Percentiles rank a stretch among this genome's conserved stretches.
Conservation (phyloP, 2,888 invertebrate genomes). For the Thumatha senex region DNA sequence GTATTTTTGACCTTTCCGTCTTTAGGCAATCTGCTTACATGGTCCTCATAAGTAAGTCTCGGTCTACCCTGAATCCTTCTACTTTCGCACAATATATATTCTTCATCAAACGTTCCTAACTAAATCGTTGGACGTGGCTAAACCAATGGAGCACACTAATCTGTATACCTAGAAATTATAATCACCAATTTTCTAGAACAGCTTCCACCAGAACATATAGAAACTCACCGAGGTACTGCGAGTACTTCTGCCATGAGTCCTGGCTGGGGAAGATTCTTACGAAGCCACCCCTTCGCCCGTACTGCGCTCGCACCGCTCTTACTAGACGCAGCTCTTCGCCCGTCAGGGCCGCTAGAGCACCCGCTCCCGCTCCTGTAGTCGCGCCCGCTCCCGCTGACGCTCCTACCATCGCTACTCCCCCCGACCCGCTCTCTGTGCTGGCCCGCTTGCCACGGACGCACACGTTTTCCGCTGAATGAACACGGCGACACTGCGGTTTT, state of each 20-base stretch:
- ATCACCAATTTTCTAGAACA: too few relatives aligned
- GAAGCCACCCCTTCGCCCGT: constrained; percentile 93
- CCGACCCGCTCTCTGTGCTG: constrained; percentile 16
- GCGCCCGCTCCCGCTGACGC: constrained; percentile 60
- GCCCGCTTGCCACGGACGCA: constrained; percentile 58
- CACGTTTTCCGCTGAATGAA: constrained; percentile 89
- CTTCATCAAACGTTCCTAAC: too few relatives aligned
- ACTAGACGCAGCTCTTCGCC: constrained; percentile 91
- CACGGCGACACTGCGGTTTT: constrained; percentile 84
- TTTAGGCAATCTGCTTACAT: too few relatives aligned
- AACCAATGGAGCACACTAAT: too few relatives aligned
- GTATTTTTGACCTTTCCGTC: too few relatives aligned
- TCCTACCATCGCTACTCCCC: constrained; percentile 45
- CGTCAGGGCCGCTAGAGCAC: constrained; percentile 72
- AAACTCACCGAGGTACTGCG: constrained; percentile 87
- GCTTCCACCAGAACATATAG: too few relatives aligned
- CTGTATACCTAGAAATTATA: too few relatives aligned
- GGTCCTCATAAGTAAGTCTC: too few relatives aligned
- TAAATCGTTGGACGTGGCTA: too few relatives aligned
- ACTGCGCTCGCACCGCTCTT: constrained; percentile 89
- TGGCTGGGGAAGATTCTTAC: constrained; percentile 95
- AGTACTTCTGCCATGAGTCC: constrained; percentile 93
- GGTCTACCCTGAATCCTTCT: too few relatives aligned
- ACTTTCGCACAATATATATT: too few relatives aligned
- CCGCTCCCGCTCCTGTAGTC: constrained; percentile 56